Base-by-base conservation (phyloP, 2,113 vertebrate species). In the Phycodurus eques region DNA sequence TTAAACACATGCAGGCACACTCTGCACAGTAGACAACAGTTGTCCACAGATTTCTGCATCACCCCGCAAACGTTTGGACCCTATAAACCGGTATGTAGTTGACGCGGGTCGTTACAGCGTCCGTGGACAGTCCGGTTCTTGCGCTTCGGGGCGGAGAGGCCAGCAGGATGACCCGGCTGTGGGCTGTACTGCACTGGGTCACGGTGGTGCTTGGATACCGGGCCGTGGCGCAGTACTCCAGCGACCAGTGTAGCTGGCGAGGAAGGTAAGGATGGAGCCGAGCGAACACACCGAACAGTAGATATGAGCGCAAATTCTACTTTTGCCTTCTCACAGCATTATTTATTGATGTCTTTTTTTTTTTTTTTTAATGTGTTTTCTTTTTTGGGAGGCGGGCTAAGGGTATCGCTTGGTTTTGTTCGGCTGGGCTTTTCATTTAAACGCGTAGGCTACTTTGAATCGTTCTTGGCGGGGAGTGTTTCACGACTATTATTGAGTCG, bases 201-300 rank as follows among this genome's bases (percentile, higher is more conserved):
- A 71, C 92, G n/a, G 87, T 89, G 19, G 84, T 88, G 71, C 83
- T 94, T 67, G 83, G 93, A 71, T 87, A 87, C 57, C 85, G 92
- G 76, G 92, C 89, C 71, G 85, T 79, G 39, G 93, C 94, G 17
- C 96, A 96, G 85, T 96, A 96, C 83, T 95, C 95, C 80, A 97
- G 95, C 82, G 95, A 98, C 89, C 92, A 94, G 90, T 98, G 96
- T 85, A 96, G 90, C 93, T 98, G 96, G 96, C 91, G 92, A 79
- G 96, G 96, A 88, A 97, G 96, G 96, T 96, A 93, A 79, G 80
- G 66, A 76, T 72, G 77, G 68, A 72, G 75, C 46, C 1, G 44
- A 43, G 61, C 35, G 64, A 65, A 72, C 15, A 6, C 11, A 43
- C 62, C 39, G 42, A 27, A 27, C 57, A 8, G 14, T 39, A 39